Evolutionary conservation across 2,113 vertebrate genomes (phyloP), one percentile per base, ranked within the genome.

Genomic region (Chamaetylas fuelleborni): DNA sequence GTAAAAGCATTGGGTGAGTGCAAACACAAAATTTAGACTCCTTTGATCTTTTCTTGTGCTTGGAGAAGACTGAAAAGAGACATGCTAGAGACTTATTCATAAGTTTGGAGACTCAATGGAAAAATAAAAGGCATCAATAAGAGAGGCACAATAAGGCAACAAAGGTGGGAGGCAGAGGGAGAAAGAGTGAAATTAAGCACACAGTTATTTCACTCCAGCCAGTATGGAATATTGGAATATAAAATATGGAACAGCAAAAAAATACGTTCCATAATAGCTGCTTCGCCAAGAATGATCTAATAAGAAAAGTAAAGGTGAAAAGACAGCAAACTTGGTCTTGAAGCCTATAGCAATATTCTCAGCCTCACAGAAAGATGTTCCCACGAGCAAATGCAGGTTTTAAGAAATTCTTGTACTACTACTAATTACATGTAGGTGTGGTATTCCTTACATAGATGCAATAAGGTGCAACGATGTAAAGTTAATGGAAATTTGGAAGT

Each of bases 51-150:
- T 65, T 17, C 6, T 81, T 2, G 1, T 71, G 38, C 19, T 24
- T 76, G 65, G n/a, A 94, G 26, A 42, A 91, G 12, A 24, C 43
- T 43, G 57, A 71, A 82, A 81, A 28, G 31, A 93, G 65, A 77
- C 9, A 31, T 24, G 61, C 42, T 61, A 62, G 48, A 93, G 40
- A 31, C 19, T 93, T 73, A 83, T 43, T 76, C 8, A 42, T 67
- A 67, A 90, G 8, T 81, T 92, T 51, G 43, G 29, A 92, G 26
- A 69, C 47, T 84, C 33, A 1, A 56, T 72, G n/a, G 36, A 77
- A 93, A 79, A 61, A 76, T 43, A 73, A 50, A 78, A 91, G 47
- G 28, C n/a, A 84, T 88, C 60, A 87, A 54, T 94, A 95, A 85
- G 47, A 91, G 48, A 90, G 24, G 43, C 61, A 86, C 4, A 53